A percentile compares a stretch with the other conserved stretches of the same genome.
These are phyloP conservation scores for Phorcus lineatus DNA, from an alignment of 2,888 invertebrate species.

Conservation along the genomic window DNA sequence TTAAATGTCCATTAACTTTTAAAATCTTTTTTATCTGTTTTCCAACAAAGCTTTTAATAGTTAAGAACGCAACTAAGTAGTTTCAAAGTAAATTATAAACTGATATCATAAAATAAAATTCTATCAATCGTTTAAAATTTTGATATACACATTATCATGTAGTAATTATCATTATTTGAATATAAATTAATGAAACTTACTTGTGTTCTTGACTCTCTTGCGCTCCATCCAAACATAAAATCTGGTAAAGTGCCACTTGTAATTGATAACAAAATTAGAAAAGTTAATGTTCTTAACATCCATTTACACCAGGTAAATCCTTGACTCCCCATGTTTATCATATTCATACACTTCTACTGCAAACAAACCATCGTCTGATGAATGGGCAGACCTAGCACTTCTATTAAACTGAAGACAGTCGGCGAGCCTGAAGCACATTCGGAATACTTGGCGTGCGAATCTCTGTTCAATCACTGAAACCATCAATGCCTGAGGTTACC, in stretches of 20 bases:
- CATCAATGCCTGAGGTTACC: conserved; percentile 8
- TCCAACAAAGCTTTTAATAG: too few relatives aligned
- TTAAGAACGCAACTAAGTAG: too few relatives aligned
- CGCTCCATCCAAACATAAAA: conserved; percentile 17
- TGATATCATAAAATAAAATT: too few relatives aligned
- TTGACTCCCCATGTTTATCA: neutral
- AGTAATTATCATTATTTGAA: too few relatives aligned
- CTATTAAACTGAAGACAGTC: conserved; percentile 18
- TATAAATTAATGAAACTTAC: neutral
- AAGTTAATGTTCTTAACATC: neutral
- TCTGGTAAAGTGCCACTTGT: neutral
- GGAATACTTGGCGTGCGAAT: conserved; percentile 18
- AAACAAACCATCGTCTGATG: conserved; percentile 4
- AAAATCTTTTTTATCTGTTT: too few relatives aligned
- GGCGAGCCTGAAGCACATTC: neutral
- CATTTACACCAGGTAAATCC: neutral
- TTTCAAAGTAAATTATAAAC: too few relatives aligned
- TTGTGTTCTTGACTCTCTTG: neutral
- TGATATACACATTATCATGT: too few relatives aligned
- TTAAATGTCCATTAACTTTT: too few relatives aligned
- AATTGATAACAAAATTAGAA: neutral
- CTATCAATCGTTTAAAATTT: too few relatives aligned
- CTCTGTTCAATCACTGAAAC: conserved; percentile 17
- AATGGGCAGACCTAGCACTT: neutral
- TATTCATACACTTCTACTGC: neutral